Evolutionary conservation across 2,888 invertebrate genomes (phyloP).

Genomic region (Trachelus troglodyta): DNA sequence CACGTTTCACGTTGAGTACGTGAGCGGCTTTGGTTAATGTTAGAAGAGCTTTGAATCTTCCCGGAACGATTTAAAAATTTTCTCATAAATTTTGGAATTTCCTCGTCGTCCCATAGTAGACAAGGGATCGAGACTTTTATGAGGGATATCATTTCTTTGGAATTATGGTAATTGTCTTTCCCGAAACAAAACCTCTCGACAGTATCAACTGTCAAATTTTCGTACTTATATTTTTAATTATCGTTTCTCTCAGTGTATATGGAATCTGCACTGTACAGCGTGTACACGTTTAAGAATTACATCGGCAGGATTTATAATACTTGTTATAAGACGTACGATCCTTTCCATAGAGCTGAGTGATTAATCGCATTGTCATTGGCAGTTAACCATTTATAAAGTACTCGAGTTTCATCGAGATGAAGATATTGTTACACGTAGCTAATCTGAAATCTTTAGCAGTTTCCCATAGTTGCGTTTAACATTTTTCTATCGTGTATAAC

Average conservation of each 20-base stretch:
- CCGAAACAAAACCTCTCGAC: constrained; percentile 42
- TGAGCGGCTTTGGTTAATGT: constrained; percentile 42
- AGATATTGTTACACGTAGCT: background rate
- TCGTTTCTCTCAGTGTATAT: background rate
- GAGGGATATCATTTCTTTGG: constrained; percentile 59
- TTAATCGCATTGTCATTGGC: background rate
- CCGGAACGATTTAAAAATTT: constrained; percentile 47
- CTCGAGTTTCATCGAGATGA: background rate
- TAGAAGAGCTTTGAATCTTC: constrained; percentile 42
- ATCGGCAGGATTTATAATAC: background rate
- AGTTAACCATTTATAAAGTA: background rate
- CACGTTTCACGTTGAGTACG: constrained; percentile 30
- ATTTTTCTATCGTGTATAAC: background rate
- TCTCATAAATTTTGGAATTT: constrained; percentile 46
- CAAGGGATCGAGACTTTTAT: constrained; percentile 31
- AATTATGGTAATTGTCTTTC: constrained; percentile 61
- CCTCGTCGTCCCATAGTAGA: constrained; percentile 23
- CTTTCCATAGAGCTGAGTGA: background rate
- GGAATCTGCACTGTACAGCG: background rate
- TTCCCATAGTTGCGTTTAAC: background rate
- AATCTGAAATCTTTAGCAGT: background rate
- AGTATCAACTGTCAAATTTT: background rate
- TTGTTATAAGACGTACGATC: background rate
- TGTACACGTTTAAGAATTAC: background rate
- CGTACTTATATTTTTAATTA: background rate